Evolutionary conservation across 1,140 invertebrate genomes (phyloP).

Genomic region (Saccostrea cuccullata): DNA sequence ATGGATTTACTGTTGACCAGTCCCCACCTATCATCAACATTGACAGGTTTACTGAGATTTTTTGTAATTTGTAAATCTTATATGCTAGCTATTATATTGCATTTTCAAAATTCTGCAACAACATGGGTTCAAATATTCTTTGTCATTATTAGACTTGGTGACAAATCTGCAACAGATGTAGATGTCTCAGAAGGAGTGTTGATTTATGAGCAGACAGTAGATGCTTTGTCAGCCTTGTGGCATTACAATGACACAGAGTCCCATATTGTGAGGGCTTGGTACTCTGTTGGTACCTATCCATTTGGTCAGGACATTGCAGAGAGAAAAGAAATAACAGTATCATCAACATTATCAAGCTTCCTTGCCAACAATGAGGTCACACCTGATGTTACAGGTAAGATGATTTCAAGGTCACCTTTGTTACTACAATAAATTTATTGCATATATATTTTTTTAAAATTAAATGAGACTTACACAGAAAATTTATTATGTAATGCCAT

Average conservation of each 20-base stretch:
- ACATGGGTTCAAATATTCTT: background rate
- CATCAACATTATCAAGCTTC: conserved; percentile 19
- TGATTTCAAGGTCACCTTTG: too few relatives aligned
- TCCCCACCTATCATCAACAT: conserved; percentile 54
- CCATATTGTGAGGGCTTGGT: conserved; percentile 50
- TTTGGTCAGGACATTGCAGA: conserved; percentile 46
- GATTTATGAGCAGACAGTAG: conserved; percentile 53
- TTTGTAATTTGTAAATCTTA: too few relatives aligned
- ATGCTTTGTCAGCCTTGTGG: conserved; percentile 60
- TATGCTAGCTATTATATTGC: too few relatives aligned
- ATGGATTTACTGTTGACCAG: conserved; percentile 65
- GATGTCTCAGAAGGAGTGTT: background rate
- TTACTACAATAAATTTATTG: too few relatives aligned
- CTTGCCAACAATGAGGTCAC: conserved; percentile 44
- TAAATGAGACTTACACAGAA: too few relatives aligned
- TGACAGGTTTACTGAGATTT: background rate
- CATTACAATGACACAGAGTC: conserved; percentile 57
- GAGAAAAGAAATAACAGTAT: conserved; percentile 29
- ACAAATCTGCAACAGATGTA: background rate
- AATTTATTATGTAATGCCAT: too few relatives aligned
- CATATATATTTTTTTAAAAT: too few relatives aligned
- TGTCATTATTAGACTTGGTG: background rate
- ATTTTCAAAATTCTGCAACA: too few relatives aligned
- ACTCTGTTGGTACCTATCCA: conserved; percentile 63
- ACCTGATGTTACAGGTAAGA: conserved; percentile 53